A percentile compares a stretch with the other conserved stretches of the same genome.
phyloP scores from a whole-genome alignment of 2,113 vertebrate species.

The Rhegmatorhina hoffmannsi region DNA sequence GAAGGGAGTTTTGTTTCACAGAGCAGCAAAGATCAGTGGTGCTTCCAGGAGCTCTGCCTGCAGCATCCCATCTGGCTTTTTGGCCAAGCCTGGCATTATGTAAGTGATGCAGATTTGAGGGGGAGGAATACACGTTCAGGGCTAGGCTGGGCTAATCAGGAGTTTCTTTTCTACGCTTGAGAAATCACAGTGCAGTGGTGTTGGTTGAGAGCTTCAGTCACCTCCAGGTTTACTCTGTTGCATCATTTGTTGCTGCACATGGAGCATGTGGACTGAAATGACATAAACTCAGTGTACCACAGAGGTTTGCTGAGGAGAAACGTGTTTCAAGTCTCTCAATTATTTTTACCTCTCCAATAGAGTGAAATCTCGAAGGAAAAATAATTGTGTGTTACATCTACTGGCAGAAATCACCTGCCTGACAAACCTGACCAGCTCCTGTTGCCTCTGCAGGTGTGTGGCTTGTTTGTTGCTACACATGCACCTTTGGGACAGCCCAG shows the following conservation, averaged over 20 bases:
- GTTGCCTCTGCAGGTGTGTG: neutral
- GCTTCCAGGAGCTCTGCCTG: neutral
- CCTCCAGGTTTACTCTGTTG: neutral
- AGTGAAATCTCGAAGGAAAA: neutral
- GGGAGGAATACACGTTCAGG: neutral
- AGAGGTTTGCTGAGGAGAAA: neutral
- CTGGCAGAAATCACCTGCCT: neutral
- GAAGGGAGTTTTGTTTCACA: conserved; percentile 44
- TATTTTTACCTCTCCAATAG: accelerated
- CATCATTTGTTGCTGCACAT: neutral
- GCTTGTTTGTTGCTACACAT: neutral
- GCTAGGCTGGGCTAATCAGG: neutral
- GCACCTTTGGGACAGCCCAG: neutral
- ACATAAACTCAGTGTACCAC: neutral
- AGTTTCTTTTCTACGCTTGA: accelerated
- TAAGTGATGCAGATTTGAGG: neutral
- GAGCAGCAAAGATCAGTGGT: neutral
- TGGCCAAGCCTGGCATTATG: neutral
- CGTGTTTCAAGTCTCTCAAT: neutral
- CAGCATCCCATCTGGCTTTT: neutral
- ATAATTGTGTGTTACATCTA: neutral
- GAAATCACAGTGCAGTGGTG: no score
- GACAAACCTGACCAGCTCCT: neutral
- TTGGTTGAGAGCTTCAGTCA: neutral
- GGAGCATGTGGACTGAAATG: neutral